These are phyloP conservation scores for Polyploca ridens DNA, from an alignment of 2,888 invertebrate genomes.

Conservation along the genomic window DNA sequence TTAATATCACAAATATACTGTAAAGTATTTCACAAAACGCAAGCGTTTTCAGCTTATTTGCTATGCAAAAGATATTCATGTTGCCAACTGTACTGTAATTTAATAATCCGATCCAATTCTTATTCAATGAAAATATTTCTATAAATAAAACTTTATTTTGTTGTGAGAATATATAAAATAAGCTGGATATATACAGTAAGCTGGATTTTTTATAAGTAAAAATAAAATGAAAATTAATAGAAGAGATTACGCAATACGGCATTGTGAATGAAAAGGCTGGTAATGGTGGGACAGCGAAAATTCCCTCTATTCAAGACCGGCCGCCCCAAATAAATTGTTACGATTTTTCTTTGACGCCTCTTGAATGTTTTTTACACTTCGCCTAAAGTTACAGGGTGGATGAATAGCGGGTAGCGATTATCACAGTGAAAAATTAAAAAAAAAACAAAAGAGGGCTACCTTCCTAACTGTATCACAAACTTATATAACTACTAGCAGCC, in stretches of 20 bases:
- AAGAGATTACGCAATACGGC: constrained; percentile 51
- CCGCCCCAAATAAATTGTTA: constrained; percentile 74
- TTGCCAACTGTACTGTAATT: neutral
- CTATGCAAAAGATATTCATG: neutral
- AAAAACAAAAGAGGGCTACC: too few relatives aligned
- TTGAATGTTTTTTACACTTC: constrained; percentile 59
- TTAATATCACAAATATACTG: neutral
- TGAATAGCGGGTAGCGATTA: neutral
- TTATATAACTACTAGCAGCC: too few relatives aligned
- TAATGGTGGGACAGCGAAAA: constrained; percentile 65
- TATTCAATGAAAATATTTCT: constrained; percentile 1
- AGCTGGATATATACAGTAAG: too few relatives aligned
- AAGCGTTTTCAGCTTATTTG: neutral
- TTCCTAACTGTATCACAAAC: too few relatives aligned
- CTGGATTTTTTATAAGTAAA: constrained; percentile 33
- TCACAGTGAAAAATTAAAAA: neutral
- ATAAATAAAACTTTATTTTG: constrained; percentile 3
- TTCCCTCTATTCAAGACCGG: constrained; percentile 63
- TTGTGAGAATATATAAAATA: constrained; percentile 5
- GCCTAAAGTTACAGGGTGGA: constrained; percentile 33
- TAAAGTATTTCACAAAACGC: neutral
- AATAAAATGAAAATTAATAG: constrained; percentile 53
- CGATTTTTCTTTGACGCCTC: constrained; percentile 80
- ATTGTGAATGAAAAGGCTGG: constrained; percentile 51
- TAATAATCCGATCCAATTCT: constrained; percentile 3